Evolutionary conservation across 2,888 invertebrate species (phyloP).

Genomic region (Geophilus truncorum): DNA sequence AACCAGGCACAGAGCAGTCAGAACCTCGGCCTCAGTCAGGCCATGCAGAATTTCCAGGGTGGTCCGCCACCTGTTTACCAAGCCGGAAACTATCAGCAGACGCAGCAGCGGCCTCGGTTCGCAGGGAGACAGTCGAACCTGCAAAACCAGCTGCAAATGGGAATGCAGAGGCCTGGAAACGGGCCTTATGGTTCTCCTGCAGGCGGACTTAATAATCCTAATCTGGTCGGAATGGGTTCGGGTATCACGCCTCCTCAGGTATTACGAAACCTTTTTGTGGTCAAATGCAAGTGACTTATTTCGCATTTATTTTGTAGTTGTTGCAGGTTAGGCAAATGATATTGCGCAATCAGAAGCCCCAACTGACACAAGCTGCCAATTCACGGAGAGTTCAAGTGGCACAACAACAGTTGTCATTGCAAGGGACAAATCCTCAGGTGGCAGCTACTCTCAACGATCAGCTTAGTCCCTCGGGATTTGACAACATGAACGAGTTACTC

Average conservation of each 20-base stretch:
- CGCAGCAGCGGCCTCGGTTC: constrained; percentile 37
- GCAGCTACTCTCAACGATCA: constrained; percentile 46
- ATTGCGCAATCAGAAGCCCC: constrained; percentile 49
- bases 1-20: constrained; percentile 20
- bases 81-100: constrained; percentile 33
- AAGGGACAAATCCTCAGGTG: background rate
- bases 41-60: constrained; percentile 9
- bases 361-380: constrained; percentile 68
- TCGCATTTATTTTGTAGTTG: background rate
- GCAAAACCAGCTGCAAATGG: constrained; percentile 38
- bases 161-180: constrained; percentile 39
- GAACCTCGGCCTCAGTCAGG: constrained; percentile 13
- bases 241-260: constrained; percentile 9
- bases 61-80: constrained; percentile 37
- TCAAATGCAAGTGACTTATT: background rate
- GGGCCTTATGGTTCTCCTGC: constrained; percentile 36
- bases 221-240: constrained; percentile 1
- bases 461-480: constrained; percentile 50
- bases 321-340: constrained; percentile 29
- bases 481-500: constrained; percentile 72
- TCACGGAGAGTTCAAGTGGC: constrained; percentile 60
- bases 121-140: constrained; percentile 29
- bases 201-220: constrained; percentile 8
- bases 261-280: background rate
- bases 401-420: constrained; percentile 30